Evolutionary conservation across 1,140 invertebrate genomes (phyloP), one percentile per base, ranked within the genome.

Genomic region (Musca vetustissima): DNA sequence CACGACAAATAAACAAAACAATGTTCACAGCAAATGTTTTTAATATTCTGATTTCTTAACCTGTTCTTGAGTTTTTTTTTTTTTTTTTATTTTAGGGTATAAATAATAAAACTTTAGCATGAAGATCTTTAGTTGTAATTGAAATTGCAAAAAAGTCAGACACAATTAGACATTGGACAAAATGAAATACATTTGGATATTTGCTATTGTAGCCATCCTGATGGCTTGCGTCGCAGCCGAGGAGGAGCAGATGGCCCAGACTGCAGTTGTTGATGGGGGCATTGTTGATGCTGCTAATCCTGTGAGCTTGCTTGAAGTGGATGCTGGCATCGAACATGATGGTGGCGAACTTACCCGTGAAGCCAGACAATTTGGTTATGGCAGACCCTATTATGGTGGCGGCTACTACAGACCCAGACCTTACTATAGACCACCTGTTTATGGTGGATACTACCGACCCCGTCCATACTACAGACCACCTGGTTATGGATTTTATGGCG

Each of bases 161-260:
- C 36, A 43, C 36, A 43, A 43, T 43, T 43, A 2, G 11, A 67
- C 52, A 57, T 67, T 67, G 15, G 65, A 55, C 66, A 67, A 11
- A 67, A 36, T 1, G 66, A 50, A 57, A 67, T 43, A 3, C 24
- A 21, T 17, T 49, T 36, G 3, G 49, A 4, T 8, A 43, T 43
- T 11, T 13, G 11, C 36, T 8, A 13, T 43, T 43, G 1, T 43
- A 13, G 36, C 36, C 36, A 43, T 43, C 13, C 1, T 43, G 6
- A 8, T 43, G 11, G 36, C 36, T 43, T 43, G 36, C 13, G 36
- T 13, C 36, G 36, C 8, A 8, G 61, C 22, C 7, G 61, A 47
- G 6, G 49, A 21, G 19, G n/a, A 32, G 14, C 49, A 25, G 15
- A 24, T 48, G 0, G 43, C 21, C 15, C 21, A 15, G 1, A 6